Conservation (phyloP, 2,113 vertebrate species). For the Columba janthina region DNA sequence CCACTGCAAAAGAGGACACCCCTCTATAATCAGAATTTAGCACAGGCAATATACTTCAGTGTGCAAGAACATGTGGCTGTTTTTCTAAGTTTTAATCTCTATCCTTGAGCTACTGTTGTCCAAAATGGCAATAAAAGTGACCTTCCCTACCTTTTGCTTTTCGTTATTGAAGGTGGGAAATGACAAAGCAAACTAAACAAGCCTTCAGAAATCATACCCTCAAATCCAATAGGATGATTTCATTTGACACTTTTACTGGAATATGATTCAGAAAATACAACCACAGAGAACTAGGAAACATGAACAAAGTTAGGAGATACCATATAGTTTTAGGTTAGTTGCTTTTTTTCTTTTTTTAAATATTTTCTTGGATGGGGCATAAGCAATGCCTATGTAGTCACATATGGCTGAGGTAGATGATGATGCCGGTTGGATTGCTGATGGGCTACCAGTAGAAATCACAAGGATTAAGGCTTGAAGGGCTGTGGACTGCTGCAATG, state of each 20-base stretch:
- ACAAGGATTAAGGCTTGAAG: neutral
- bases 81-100: neutral
- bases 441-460: neutral
- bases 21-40: neutral
- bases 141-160: neutral
- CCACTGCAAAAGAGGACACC: neutral
- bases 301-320: neutral
- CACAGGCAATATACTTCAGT: neutral
- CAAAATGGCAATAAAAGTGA: neutral
- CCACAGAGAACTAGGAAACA: neutral
- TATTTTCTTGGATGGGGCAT: neutral
- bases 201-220: neutral
- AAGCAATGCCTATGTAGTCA: neutral
- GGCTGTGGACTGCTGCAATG: neutral
- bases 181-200: neutral
- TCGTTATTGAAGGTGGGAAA: neutral
- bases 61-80: neutral
- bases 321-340: neutral
- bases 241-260: neutral
- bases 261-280: neutral
- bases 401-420: neutral
- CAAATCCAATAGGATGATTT: neutral
- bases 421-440: neutral
- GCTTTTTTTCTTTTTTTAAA: neutral
- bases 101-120: neutral